Base-by-base conservation (phyloP, 2,888 invertebrate species). In the Heliconius ethilla region DNA sequence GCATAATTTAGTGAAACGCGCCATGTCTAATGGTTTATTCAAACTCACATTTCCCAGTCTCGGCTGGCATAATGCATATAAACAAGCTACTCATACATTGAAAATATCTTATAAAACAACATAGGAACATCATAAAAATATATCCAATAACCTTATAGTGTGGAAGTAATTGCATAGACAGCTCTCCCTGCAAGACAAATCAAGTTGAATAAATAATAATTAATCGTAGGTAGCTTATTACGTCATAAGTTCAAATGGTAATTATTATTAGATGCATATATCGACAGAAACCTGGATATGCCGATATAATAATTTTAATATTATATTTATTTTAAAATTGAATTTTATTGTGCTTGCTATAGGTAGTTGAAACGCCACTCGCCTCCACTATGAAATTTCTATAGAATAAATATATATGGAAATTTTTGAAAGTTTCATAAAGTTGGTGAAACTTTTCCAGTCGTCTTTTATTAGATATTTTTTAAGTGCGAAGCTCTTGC, bases 1-100 rank as follows among this genome's bases (percentile, higher is more conserved):
- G 90, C 92, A 94, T 94, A 93, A 91, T 94, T 93, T 90, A 94
- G 90, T 89, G 87, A 86, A 87, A 89, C 90, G 89, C 91, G 90
- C 89, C 88, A 87, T 89, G 87, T 84, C 87, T 89, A 85, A 92
- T 94, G 87, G 91, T 91, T 94, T 93, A 94, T 94, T 93, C 92
- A 94, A 86, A 83, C 83, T 87, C 86, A 91, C 91, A 92, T 92
- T 91, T 90, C 90, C 90, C 87, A 89, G 89, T 87, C 88, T 89
- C 87, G 89, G 89, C 88, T 87, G 86, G 88, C 86, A 91, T 91
- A 90, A 91, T 91, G 87, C 89, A 91, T 90, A 87, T 88, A 87
- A 86, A 88, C 87, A 76, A 78, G 79, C 63, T 77, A 79, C 75
- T 75, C 77, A 77, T 78, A 79, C 73, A 82, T 78, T 78, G 77